Percentiles rank a stretch among this genome's conserved stretches.
These are phyloP conservation scores for Drosophila neonasuta DNA, from an alignment of 2,888 invertebrate genomes.

Conservation along the genomic window DNA sequence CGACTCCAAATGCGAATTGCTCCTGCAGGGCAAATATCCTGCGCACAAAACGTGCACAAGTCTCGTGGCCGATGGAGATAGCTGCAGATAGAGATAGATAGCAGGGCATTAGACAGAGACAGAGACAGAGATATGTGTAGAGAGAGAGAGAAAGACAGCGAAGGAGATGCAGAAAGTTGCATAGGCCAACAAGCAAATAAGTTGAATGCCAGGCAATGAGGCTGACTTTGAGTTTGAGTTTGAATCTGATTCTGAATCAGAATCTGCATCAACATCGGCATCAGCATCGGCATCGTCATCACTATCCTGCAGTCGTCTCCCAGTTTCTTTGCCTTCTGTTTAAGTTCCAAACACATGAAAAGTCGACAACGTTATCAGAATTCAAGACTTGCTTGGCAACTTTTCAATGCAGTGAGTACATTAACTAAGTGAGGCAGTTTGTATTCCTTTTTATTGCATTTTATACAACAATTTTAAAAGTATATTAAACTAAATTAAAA, in stretches of 20 bases:
- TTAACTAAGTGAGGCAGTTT: not conserved
- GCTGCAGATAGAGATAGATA: conserved; percentile 7
- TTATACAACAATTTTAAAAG: no score
- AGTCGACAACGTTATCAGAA: conserved; percentile 67
- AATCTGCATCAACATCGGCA: conserved; percentile 1
- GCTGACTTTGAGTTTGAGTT: conserved; percentile 14
- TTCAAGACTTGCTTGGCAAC: conserved; percentile 51
- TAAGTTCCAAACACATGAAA: conserved; percentile 34
- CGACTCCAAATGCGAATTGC: conserved; percentile 56
- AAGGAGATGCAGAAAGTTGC: conserved; percentile 9
- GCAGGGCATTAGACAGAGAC: not conserved
- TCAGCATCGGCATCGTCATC: conserved; percentile 9
- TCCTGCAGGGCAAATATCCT: conserved; percentile 70
- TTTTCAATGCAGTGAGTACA: not conserved
- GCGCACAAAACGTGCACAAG: conserved; percentile 68
- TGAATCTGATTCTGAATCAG: conserved; percentile 18
- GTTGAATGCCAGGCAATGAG: conserved; percentile 29
- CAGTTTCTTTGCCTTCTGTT: conserved; percentile 4
- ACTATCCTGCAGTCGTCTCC: conserved; percentile 5
- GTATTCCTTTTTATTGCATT: not conserved
- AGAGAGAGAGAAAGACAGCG: not conserved
- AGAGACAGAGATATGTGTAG: not conserved
- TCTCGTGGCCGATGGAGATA: conserved; percentile 41
- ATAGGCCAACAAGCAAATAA: conserved; percentile 49
- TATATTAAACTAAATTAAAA: no score